phyloP scores from a whole-genome alignment of 2,888 invertebrate genomes.

The Saturnia pavonia region DNA sequence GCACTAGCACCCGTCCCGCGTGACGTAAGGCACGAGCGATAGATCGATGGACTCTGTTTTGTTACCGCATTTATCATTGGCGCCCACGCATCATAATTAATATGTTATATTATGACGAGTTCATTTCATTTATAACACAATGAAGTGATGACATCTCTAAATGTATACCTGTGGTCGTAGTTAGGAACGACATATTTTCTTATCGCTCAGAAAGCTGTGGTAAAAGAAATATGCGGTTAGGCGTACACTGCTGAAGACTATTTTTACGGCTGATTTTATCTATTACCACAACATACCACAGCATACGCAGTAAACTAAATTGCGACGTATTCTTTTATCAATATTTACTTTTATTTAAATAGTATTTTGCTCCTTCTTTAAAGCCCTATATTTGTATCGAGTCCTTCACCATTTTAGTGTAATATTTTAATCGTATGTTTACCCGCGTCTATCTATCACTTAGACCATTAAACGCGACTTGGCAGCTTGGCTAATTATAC shows the following conservation, averaged over 20 bases:
- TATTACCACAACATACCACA: constrained; percentile 2
- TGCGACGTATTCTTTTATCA: not conserved
- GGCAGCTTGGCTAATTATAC: constrained; percentile 79
- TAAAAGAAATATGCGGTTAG: constrained; percentile 12
- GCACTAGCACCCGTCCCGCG: constrained; percentile 28
- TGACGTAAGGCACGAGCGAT: constrained; percentile 44
- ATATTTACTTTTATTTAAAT: not conserved
- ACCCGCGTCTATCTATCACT: constrained; percentile 9
- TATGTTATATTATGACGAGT: constrained; percentile 27
- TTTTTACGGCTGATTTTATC: constrained; percentile 9
- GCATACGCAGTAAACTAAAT: not conserved
- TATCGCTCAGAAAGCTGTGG: constrained; percentile 2
- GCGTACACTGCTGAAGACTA: not conserved
- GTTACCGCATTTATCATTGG: constrained; percentile 27
- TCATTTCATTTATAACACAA: constrained; percentile 15
- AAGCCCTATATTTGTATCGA: not conserved
- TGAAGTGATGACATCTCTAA: constrained; percentile 8
- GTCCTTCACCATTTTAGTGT: not conserved
- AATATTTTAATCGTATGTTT: not conserved
- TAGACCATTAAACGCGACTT: constrained; percentile 46
- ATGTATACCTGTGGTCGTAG: constrained; percentile 1
- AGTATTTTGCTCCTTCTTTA: not conserved
- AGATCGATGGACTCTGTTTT: constrained; percentile 26
- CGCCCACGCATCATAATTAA: constrained; percentile 32
- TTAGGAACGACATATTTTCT: constrained; percentile 4